phyloP scores from a whole-genome alignment of 2,888 invertebrate species.

The Mellilla xanthometata region DNA sequence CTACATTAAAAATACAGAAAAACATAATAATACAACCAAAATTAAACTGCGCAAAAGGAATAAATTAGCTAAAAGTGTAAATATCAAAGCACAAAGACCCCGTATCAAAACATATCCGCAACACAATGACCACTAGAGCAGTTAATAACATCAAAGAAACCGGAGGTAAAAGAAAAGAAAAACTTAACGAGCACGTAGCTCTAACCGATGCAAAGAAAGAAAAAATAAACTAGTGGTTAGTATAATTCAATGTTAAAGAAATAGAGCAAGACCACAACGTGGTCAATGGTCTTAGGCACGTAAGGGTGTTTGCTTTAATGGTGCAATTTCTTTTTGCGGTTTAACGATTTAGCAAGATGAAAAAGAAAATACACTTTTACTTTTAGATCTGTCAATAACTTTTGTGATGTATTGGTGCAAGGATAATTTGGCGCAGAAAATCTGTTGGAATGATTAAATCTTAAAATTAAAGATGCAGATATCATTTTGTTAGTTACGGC shows the following conservation, averaged over 20 bases:
- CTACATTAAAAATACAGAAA: too few relatives aligned
- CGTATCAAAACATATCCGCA: not conserved
- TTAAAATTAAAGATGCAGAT: too few relatives aligned
- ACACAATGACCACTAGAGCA: not conserved
- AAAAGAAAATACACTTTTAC: not conserved
- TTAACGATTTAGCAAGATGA: not conserved
- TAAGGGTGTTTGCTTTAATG: slow-evolving; percentile 20
- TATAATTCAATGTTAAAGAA: slow-evolving; percentile 45
- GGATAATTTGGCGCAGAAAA: too few relatives aligned
- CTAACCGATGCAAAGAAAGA: slow-evolving; percentile 20
- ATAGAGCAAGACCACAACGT: slow-evolving; percentile 44
- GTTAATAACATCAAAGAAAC: slow-evolving; percentile 21
- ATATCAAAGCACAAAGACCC: too few relatives aligned
- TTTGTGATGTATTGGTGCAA: too few relatives aligned
- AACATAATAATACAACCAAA: too few relatives aligned
- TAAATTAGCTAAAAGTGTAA: too few relatives aligned
- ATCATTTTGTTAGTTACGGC: too few relatives aligned
- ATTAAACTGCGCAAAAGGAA: too few relatives aligned
- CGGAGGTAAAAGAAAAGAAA: slow-evolving; percentile 21
- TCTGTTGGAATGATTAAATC: too few relatives aligned
- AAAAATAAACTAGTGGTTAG: slow-evolving; percentile 43
- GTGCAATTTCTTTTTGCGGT: slow-evolving; percentile 15
- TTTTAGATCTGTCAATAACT: not conserved
- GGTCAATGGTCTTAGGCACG: slow-evolving; percentile 29
- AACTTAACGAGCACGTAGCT: slow-evolving; percentile 29